These are phyloP conservation scores for Phenganax subtilis DNA, from an alignment of 92 coral and sea anemone genomes.

Conservation along the genomic window DNA sequence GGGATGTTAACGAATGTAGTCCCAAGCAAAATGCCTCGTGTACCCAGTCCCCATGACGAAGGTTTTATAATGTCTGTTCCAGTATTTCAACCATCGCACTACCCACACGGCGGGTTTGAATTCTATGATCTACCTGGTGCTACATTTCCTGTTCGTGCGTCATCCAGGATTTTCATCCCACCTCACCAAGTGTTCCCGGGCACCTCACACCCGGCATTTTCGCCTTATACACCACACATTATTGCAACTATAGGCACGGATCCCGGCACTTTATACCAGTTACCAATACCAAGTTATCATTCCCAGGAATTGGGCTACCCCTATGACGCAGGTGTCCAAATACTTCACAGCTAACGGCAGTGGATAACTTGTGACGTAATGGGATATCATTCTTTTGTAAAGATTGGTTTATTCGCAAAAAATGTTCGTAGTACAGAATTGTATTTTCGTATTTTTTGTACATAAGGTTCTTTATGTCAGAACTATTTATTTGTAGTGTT, in stretches of 20 bases:
- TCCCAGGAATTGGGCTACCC: slow-evolving; percentile 15
- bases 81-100: slow-evolving; percentile 26
- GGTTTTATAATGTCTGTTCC: slow-evolving; percentile 16
- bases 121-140: slow-evolving; percentile 40
- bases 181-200: slow-evolving; percentile 68
- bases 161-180: slow-evolving; percentile 93
- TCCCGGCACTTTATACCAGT: slow-evolving; percentile 64
- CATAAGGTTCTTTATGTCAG: too few species aligned
- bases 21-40: neutral
- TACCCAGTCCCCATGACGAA: slow-evolving; percentile 35
- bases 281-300: slow-evolving; percentile 54
- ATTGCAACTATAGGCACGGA: slow-evolving; percentile 58
- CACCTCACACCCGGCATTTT: slow-evolving; percentile 56
- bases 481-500: too few species aligned
- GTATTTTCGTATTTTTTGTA: neutral
- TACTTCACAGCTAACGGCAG: slow-evolving; percentile 20
- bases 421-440: neutral
- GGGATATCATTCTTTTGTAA: neutral
- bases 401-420: neutral
- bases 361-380: neutral
- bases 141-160: slow-evolving; percentile 49
- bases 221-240: slow-evolving; percentile 65
- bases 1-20: slow-evolving; percentile 17
- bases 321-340: slow-evolving; percentile 2
- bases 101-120: slow-evolving; percentile 41